These are phyloP conservation scores for Menidia beryllina DNA, from an alignment of 2,113 vertebrate genomes.

Conservation along the genomic window DNA sequence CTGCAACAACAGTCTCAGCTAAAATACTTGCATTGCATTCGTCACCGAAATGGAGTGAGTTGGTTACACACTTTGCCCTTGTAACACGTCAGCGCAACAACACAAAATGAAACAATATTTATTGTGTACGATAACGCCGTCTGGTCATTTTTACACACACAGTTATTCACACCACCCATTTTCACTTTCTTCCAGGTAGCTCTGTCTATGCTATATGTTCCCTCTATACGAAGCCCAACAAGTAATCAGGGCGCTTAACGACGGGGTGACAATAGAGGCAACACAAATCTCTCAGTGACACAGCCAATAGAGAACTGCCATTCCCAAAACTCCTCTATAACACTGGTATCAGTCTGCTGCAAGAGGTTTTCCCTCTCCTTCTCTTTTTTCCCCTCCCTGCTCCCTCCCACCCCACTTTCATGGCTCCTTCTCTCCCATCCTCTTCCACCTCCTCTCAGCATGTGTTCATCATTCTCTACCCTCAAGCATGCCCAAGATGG, in stretches of 20 bases:
- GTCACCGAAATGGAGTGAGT: too few species aligned
- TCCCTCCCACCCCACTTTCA: slow-evolving; percentile 33
- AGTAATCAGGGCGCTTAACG: slow-evolving; percentile 65
- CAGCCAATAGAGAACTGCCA: slow-evolving; percentile 44
- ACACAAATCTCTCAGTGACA: slow-evolving; percentile 47
- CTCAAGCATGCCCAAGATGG: slow-evolving; percentile 72
- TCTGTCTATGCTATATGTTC: slow-evolving; percentile 35
- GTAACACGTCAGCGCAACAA: too few species aligned
- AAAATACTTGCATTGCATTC: too few species aligned
- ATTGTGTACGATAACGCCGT: too few species aligned
- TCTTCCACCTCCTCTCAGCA: slow-evolving; percentile 38
- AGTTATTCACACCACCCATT: slow-evolving; percentile 9
- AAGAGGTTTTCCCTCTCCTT: slow-evolving; percentile 48
- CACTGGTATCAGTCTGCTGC: slow-evolving; percentile 67
- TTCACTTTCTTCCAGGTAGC: slow-evolving; percentile 41
- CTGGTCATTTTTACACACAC: too few species aligned
- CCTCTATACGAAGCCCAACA: slow-evolving; percentile 66
- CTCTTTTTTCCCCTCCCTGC: not conserved
- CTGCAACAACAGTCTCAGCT: too few species aligned
- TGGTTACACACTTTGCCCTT: too few species aligned
- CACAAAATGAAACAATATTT: too few species aligned
- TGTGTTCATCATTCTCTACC: slow-evolving; percentile 69
- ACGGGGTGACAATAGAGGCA: too few species aligned
- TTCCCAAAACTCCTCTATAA: slow-evolving; percentile 57
- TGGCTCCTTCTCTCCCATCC: slow-evolving; percentile 36